Evolutionary conservation across 2,113 vertebrate species (phyloP).

Genomic region (Muntiacus reevesi): DNA sequence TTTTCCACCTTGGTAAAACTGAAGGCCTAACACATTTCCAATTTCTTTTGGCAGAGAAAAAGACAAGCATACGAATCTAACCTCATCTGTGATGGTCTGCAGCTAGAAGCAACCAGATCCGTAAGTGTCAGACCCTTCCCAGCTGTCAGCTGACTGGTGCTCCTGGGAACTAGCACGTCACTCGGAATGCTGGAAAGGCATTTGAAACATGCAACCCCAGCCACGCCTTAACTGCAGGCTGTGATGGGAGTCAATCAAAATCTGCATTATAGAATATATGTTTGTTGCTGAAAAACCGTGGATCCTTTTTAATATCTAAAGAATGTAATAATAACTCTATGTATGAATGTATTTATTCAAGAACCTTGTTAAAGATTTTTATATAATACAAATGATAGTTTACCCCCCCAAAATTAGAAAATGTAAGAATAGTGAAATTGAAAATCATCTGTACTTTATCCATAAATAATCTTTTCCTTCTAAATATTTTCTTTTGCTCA

Average conservation of each 20-base stretch:
- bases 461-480: conserved; percentile 13
- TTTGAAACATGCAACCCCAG: not conserved
- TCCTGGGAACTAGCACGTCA: not conserved
- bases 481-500: conserved; percentile 1
- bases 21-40: conserved; percentile 11
- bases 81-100: conserved; percentile 89
- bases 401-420: not conserved
- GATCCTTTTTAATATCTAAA: not conserved
- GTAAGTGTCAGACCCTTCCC: conserved; percentile 79
- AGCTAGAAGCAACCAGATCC: conserved; percentile 89
- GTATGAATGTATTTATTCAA: not conserved
- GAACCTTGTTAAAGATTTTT: not conserved
- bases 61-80: conserved; percentile 90
- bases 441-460: not conserved
- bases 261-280: not conserved
- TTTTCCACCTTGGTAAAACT: not conserved
- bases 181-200: not conserved
- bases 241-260: not conserved
- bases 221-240: rapidly evolving
- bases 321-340: not conserved
- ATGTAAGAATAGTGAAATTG: not conserved
- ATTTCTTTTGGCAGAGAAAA: conserved; percentile 83
- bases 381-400: not conserved
- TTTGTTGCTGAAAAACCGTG: not conserved
- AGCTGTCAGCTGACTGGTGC: rapidly evolving